A percentile compares a stretch with the other conserved stretches of the same genome.
These are phyloP conservation scores for Sclerodermus sp. DNA, from an alignment of 2,888 invertebrate genomes.

Conservation along the genomic window DNA sequence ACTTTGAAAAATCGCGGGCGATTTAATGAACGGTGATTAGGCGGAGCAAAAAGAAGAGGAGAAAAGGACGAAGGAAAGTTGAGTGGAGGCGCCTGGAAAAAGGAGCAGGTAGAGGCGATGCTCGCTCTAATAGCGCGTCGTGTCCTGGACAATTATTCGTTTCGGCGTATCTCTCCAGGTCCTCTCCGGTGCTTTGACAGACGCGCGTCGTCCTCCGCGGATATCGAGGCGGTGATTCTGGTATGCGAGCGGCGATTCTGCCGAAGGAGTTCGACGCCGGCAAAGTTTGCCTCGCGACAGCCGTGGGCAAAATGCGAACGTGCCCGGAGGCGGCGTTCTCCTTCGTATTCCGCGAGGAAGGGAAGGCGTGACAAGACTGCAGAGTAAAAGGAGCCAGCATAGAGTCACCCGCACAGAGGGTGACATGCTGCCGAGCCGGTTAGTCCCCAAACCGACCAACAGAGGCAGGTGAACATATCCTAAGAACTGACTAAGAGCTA, in stretches of 20 bases:
- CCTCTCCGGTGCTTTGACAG: no score
- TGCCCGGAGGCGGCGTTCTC: constrained; percentile 20
- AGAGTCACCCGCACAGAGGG: constrained; percentile 57
- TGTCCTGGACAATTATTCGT: no score
- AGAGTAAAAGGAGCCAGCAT: constrained; percentile 52
- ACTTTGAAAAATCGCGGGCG: no score
- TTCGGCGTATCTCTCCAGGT: no score
- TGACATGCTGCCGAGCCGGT: constrained; percentile 58
- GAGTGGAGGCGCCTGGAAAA: no score
- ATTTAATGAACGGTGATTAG: no score
- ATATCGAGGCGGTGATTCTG: no score
- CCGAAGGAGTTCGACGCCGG: constrained; percentile 1
- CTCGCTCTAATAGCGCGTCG: no score
- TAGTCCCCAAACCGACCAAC: constrained; percentile 37
- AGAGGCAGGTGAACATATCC: constrained; percentile 54
- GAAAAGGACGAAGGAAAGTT: no score
- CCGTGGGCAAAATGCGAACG: background rate
- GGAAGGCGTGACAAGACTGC: constrained; percentile 55
- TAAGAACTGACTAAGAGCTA: constrained; percentile 29
- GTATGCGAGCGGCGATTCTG: background rate
- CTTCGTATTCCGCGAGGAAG: constrained; percentile 37
- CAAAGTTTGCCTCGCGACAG: background rate
- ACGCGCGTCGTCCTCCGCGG: no score
- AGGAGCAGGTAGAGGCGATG: no score
- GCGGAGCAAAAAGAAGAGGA: no score